Evolutionary conservation across 2,888 invertebrate genomes (phyloP).

Genomic region (Labia minor): DNA sequence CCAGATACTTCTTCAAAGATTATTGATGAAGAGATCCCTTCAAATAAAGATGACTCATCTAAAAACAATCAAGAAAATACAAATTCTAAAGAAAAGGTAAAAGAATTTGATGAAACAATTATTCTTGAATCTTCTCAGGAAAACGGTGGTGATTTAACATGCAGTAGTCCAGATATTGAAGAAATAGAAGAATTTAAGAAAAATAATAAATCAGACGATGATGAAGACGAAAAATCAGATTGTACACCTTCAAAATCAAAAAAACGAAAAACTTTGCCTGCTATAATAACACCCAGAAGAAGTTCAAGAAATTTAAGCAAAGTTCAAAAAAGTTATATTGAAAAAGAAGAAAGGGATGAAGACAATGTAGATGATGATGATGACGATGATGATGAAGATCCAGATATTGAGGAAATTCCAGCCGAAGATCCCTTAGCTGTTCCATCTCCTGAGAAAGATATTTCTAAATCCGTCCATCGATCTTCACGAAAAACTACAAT

Average conservation of each 20-base stretch:
- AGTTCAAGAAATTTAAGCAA: slow-evolving; percentile 49
- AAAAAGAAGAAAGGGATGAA: slow-evolving; percentile 39
- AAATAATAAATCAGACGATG: slow-evolving; percentile 31
- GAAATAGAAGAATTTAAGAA: slow-evolving; percentile 20
- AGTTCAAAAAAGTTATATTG: slow-evolving; percentile 38
- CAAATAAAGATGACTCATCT: background rate
- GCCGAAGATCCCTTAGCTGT: slow-evolving; percentile 48
- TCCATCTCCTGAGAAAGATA: slow-evolving; percentile 22
- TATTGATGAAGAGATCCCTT: background rate
- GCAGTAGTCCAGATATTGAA: slow-evolving; percentile 18
- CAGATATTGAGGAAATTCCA: slow-evolving; percentile 53
- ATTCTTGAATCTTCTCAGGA: background rate
- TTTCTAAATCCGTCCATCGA: slow-evolving; percentile 22
- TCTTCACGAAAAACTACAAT: slow-evolving; percentile 39
- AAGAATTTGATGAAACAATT: background rate
- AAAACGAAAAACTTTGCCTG: slow-evolving; percentile 25
- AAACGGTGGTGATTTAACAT: background rate
- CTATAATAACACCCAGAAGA: slow-evolving; percentile 40
- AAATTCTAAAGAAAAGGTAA: background rate
- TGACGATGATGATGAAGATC: slow-evolving; percentile 36
- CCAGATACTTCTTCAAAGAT: background rate
- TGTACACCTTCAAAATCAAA: slow-evolving; percentile 18
- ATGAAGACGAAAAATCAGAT: slow-evolving; percentile 33
- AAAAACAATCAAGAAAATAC: background rate
- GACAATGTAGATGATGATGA: slow-evolving; percentile 51